These are phyloP conservation scores for Trichonephila clavipes DNA, from an alignment of 1,140 invertebrate genomes.

Conservation along the genomic window DNA sequence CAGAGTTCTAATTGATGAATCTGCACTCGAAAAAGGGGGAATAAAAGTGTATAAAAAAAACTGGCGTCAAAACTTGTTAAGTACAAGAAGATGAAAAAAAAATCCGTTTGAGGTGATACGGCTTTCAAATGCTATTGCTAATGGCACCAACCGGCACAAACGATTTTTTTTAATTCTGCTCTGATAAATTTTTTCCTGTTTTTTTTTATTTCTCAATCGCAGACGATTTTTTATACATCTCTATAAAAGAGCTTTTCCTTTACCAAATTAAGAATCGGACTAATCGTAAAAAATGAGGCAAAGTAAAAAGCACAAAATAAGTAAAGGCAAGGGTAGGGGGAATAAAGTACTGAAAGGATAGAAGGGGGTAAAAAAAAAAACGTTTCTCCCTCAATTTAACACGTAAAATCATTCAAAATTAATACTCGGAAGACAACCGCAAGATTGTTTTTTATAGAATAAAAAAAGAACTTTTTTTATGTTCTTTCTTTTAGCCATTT, in stretches of 20 bases:
- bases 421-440: slow-evolving; percentile 75
- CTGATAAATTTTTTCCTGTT: slow-evolving; percentile 13
- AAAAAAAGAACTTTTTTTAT: slow-evolving; percentile 31
- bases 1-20: slow-evolving; percentile 68
- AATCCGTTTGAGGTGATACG: slow-evolving; percentile 53
- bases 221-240: slow-evolving; percentile 29
- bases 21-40: slow-evolving; percentile 57
- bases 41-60: slow-evolving; percentile 37
- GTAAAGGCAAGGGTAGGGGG: neutral
- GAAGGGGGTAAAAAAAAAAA: neutral
- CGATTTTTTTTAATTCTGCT: slow-evolving; percentile 63
- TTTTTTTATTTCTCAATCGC: slow-evolving; percentile 11
- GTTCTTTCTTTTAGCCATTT: slow-evolving; percentile 38
- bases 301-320: slow-evolving; percentile 44
- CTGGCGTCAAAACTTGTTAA: slow-evolving; percentile 74
- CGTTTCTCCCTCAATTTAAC: slow-evolving; percentile 75
- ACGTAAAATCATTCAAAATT: slow-evolving; percentile 77
- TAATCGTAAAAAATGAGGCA: slow-evolving; percentile 76
- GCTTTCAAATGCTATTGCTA: slow-evolving; percentile 67
- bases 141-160: slow-evolving; percentile 59
- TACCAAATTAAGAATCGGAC: slow-evolving; percentile 73
- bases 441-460: slow-evolving; percentile 73
- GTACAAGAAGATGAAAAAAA: slow-evolving; percentile 71
- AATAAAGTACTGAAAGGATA: no score
- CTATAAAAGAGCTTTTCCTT: slow-evolving; percentile 50